phyloP scores from a whole-genome alignment of 2,888 invertebrate genomes.

The Microplitis deprimator region DNA sequence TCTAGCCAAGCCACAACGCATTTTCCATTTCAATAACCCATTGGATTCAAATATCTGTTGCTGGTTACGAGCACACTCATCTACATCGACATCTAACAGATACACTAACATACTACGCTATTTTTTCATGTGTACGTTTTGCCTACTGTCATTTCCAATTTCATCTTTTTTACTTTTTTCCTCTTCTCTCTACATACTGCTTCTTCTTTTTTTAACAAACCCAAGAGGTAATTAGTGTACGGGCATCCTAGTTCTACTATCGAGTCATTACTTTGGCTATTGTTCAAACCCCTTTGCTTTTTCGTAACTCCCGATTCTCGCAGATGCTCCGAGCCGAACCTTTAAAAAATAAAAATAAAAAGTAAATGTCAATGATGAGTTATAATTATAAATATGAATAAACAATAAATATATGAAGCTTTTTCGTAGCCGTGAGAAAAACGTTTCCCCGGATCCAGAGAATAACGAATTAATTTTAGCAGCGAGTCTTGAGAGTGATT shows the following conservation, averaged over 20 bases:
- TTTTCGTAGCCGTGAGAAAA: too few species aligned
- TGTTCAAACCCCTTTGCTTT: neutral
- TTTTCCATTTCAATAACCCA: constrained; percentile 39
- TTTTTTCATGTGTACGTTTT: constrained; percentile 1
- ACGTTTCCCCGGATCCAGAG: neutral
- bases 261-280: neutral
- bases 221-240: neutral
- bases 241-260: neutral
- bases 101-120: neutral
- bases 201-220: constrained; percentile 1
- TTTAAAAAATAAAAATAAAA: neutral
- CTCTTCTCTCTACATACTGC: neutral
- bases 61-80: neutral
- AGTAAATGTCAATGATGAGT: neutral
- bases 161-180: neutral
- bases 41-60: constrained; percentile 16
- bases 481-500: neutral
- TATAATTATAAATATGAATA: too few species aligned
- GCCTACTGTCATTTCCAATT: constrained; percentile 21
- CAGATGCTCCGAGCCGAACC: too few species aligned
- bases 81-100: neutral
- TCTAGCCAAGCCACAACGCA: constrained; percentile 18
- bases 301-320: neutral
- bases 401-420: too few species aligned
- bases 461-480: neutral